Percentiles rank a stretch among this genome's conserved stretches.
Conservation (phyloP, 1,140 invertebrate species). For the Dermatophagoides farinae region DNA sequence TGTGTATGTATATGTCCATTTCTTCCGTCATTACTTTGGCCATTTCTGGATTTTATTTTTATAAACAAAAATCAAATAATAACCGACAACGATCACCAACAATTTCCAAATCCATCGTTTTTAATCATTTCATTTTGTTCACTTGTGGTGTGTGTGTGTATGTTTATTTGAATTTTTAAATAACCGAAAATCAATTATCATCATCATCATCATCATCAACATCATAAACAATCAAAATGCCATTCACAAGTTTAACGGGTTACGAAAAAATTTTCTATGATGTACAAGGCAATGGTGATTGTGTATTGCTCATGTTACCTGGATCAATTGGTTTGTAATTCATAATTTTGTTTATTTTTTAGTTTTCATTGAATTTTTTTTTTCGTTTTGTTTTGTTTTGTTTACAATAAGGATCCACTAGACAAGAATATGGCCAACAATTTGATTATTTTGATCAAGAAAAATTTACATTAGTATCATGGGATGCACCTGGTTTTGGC, state of each 20-base stretch:
- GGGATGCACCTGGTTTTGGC: constrained; percentile 13
- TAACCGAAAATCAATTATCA: no score
- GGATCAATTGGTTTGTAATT: constrained; percentile 11
- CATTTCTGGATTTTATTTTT: no score
- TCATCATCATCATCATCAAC: no score
- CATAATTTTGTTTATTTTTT: neutral
- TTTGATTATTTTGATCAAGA: constrained; percentile 11
- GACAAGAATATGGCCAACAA: constrained; percentile 9
- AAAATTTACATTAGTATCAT: constrained; percentile 13
- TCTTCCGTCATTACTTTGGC: no score
- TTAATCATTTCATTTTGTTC: neutral
- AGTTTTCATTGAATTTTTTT: neutral
- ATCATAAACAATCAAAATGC: constrained; percentile 6
- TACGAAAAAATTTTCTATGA: constrained; percentile 42
- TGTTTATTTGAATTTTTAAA: no score
- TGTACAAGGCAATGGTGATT: constrained; percentile 26
- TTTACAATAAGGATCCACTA: constrained; percentile 10
- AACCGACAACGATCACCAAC: no score
- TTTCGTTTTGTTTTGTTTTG: neutral
- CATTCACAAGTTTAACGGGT: constrained; percentile 11
- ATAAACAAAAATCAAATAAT: no score
- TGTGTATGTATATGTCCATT: no score
- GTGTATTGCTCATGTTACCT: constrained; percentile 11
- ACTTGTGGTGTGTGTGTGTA: no score
- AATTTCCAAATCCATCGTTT: no score